Base-by-base conservation (phyloP, 2,888 invertebrate species). In the Hypsopygia costalis region DNA sequence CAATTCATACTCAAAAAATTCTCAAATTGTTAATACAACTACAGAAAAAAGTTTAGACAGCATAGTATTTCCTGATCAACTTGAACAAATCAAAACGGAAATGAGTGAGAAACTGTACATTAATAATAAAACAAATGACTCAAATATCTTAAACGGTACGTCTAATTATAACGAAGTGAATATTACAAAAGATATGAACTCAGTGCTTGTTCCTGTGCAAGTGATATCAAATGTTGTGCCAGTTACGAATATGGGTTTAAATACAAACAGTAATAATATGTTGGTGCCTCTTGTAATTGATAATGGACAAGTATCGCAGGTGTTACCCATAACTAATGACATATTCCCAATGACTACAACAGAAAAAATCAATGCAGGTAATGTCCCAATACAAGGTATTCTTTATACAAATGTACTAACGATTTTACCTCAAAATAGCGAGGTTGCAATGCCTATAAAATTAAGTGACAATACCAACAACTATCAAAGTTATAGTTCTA, bases 41-140 rank as follows among this genome's bases (percentile, higher is more conserved):
- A n/a, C 16, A 16, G 16, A 16, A 16, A 16, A 16, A 16, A 16
- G 4, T 16, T n/a, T n/a, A n/a, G 16, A 16, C 25, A 25, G 2
- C 28, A 34, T 9, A 20, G 10, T 40, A 27, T 38, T 43, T 41
- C 11, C 46, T 36, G 46, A 36, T 43, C 0, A 28, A 21, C 12
- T n/a, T 36, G 12, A 31, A 29, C 31, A 11, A 16, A 5, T 22
- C 0, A 30, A 37, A 31, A n/a, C 30, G 11, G 11, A 11, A 37
- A 10, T 29, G 11, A 37, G n/a, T 21, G 21, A n/a, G 6, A 30
- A 20, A 11, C 11, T 20, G 10, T 20, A 36, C 7, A 36, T 8
- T 12, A 12, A 31, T 16, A n/a, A 12, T 31, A n/a, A 7, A 11
- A 31, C 2, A 12, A 9, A 9, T 12, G 5, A 16, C 16, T 16